Percentiles rank a stretch among this genome's conserved stretches.
Evolutionary conservation across 2,113 vertebrate genomes (phyloP).

Genomic region (Mustela nigripes): DNA sequence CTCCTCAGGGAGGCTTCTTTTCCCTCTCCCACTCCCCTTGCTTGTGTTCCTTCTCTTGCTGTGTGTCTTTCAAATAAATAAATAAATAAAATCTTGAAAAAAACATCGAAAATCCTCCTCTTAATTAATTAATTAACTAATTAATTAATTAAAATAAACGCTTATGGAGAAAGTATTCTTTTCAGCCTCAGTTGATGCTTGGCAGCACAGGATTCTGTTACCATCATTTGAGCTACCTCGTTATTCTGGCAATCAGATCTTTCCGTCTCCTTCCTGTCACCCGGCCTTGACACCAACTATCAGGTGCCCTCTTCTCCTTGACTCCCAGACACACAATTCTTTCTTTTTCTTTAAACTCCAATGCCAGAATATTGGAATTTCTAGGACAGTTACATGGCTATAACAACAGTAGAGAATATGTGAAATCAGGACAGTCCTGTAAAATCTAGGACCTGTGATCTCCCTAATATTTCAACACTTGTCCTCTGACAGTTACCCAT

Average conservation of each 20-base stretch:
- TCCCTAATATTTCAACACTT: neutral
- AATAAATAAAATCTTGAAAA: no score
- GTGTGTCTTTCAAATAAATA: no score
- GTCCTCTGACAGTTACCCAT: neutral
- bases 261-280: constrained; percentile 75
- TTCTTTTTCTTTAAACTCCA: constrained; percentile 64
- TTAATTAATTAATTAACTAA: no score
- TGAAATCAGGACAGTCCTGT: neutral
- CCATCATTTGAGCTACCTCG: constrained; percentile 62
- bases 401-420: neutral
- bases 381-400: constrained; percentile 17
- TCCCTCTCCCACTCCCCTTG: no score
- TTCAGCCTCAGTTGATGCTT: constrained; percentile 41
- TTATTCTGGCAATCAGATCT: constrained; percentile 71
- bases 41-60: no score
- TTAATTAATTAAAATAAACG: neutral
- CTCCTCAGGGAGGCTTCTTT: no score
- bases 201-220: constrained; percentile 36
- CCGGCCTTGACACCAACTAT: neutral
- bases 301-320: constrained; percentile 31
- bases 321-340: constrained; percentile 42
- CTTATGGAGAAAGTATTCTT: neutral
- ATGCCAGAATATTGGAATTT: constrained; percentile 24
- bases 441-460: neutral
- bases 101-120: no score